Base-by-base conservation (phyloP, 1,140 invertebrate genomes). In the Zaprionus tsacasi region DNA sequence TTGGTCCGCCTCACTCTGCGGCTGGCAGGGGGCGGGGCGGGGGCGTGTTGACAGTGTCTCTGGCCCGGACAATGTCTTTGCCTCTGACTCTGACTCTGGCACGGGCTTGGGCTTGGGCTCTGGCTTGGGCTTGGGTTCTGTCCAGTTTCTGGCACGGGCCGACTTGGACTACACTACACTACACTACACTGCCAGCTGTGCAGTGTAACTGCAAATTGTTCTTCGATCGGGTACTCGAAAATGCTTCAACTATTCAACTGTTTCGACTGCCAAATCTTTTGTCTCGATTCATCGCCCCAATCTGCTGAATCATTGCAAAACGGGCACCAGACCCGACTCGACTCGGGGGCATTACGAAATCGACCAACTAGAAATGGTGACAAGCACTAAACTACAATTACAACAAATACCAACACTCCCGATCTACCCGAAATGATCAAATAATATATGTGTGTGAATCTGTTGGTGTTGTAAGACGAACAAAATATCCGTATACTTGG, bases 1-100 rank as follows among this genome's bases (percentile, higher is more conserved):
- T 83, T 69, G 61, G 65, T 78, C 59, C 66, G 75, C 50, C 71
- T 21, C 21, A 21, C 21, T 21, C n/a, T n/a, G n/a, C n/a, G n/a
- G 21, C 21, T 21, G 59, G 27, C 11, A 43, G 33, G 35, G 15
- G 70, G 54, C 52, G 58, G 25, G n/a, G 11, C 38, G 12, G 13
- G 13, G 36, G 12, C 55, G 45, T 6, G 30, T 6, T 33, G 30
- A 33, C 7, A 8, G 33, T 10, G 33, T 7, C 70, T 68, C 40
- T 33, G 35, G 6, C 52, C 58, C 38, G 7, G 59, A 21, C 45
- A 25, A 52, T n/a, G 57, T 30, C 30, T 67, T 21, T 45, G 15
- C 17, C 40, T 15, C 52, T 54, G 52, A 27, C 50, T 54, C 40
- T 43, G 45, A 11, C 67, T 64, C 45, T 38, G 38, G 3, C 40